Conservation (phyloP, 2,113 vertebrate genomes). For the Galbula dea region DNA sequence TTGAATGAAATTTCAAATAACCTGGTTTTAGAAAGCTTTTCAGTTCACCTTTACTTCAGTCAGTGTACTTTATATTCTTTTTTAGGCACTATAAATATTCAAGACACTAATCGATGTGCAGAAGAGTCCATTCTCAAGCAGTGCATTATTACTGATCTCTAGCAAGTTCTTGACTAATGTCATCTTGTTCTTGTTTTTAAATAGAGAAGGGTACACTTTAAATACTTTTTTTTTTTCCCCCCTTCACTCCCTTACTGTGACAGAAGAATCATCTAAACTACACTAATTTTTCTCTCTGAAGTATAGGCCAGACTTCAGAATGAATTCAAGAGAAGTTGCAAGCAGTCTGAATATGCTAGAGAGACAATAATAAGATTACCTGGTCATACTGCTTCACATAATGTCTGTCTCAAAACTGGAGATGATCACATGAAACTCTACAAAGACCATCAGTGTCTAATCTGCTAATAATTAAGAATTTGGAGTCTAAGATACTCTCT, state of each 20-base stretch:
- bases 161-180: neutral
- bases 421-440: neutral
- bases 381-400: neutral
- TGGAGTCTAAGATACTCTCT: neutral
- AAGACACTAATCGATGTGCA: slow-evolving; percentile 20
- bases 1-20: neutral
- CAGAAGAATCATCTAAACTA: neutral
- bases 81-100: slow-evolving; percentile 71
- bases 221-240: neutral
- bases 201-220: neutral
- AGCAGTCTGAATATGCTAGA: neutral
- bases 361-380: neutral
- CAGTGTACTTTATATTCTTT: slow-evolving; percentile 22
- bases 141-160: neutral
- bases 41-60: slow-evolving; percentile 58
- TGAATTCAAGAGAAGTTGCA: neutral
- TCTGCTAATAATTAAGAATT: neutral
- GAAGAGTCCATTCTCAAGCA: slow-evolving; percentile 4
- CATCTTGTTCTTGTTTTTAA: neutral
- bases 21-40: slow-evolving; percentile 19
- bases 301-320: neutral
- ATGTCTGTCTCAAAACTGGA: slow-evolving; percentile 19
- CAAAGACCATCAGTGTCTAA: neutral
- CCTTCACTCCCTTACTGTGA: neutral
- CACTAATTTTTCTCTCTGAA: neutral